Evolutionary conservation across 2,113 vertebrate species (phyloP).

Genomic region (Ciconia stormi): DNA sequence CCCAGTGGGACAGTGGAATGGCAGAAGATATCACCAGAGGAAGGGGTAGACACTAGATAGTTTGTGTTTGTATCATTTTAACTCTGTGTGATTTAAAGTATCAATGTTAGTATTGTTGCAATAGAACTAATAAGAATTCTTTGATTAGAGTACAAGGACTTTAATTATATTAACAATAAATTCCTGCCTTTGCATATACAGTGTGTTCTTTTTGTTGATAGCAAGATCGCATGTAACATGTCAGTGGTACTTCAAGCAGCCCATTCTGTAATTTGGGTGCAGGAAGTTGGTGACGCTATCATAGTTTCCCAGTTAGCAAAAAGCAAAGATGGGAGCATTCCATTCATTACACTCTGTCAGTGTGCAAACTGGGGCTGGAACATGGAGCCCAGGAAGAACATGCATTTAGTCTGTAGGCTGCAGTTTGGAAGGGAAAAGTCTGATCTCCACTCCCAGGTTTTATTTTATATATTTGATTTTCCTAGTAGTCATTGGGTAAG

Average conservation of each 20-base stretch:
- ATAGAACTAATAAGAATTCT: not conserved
- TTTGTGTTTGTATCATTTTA: not conserved
- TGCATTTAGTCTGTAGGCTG: not conserved
- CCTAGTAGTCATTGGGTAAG: not conserved
- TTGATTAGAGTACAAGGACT: not conserved
- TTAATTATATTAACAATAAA: not conserved
- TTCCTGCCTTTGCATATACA: not conserved
- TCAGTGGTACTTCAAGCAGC: not conserved
- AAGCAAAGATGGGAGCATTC: not conserved
- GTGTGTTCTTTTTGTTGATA: not conserved
- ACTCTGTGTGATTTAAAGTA: not conserved
- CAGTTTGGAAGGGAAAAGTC: not conserved
- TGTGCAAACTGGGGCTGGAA: not conserved
- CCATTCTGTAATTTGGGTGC: not conserved
- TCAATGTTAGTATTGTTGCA: not conserved
- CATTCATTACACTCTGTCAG: not conserved
- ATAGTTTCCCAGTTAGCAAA: not conserved
- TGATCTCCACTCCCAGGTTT: not conserved
- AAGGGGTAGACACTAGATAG: not conserved
- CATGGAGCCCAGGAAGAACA: not conserved
- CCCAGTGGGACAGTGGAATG: accelerated
- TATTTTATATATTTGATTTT: not conserved
- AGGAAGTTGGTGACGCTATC: not conserved
- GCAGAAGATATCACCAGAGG: not conserved
- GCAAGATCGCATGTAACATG: accelerated